Percentiles rank a stretch among this genome's conserved stretches.
Conservation (phyloP, 2,797 vertebrate species). For the Notolepis coatsorum region DNA sequence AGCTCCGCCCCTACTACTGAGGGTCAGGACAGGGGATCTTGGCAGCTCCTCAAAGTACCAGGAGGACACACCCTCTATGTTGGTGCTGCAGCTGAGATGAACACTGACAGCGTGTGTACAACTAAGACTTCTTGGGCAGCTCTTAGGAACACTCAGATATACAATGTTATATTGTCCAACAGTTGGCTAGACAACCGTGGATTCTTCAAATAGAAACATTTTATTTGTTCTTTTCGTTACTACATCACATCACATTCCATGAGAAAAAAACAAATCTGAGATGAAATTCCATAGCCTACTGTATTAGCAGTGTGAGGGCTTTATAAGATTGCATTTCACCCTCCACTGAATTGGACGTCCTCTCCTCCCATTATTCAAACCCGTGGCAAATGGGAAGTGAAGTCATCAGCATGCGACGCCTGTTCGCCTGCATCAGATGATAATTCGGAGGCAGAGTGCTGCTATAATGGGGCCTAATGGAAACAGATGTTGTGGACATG, state of each 20-base stretch:
- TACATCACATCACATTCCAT: constrained; percentile 15
- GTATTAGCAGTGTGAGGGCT: constrained; percentile 49
- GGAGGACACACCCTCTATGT: too few relatives aligned
- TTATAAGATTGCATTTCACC: constrained; percentile 67
- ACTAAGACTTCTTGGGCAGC: constrained; percentile 9
- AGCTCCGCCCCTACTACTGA: too few relatives aligned
- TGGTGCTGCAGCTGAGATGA: too few relatives aligned
- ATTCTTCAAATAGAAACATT: constrained; percentile 26
- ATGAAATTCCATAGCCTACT: constrained; percentile 40
- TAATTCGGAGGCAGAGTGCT: constrained; percentile 58
- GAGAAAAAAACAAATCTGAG: constrained; percentile 39
- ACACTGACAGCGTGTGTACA: too few relatives aligned
- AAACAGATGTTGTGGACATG: constrained; percentile 43
- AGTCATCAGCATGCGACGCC: constrained; percentile 70
- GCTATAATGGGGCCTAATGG: constrained; percentile 52
- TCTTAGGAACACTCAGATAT: neutral
- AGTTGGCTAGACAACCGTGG: constrained; percentile 9
- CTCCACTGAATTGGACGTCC: constrained; percentile 64
- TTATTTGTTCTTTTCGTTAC: neutral
- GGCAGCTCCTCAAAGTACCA: too few relatives aligned
- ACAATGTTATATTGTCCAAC: constrained; percentile 8
- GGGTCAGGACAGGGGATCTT: too few relatives aligned
- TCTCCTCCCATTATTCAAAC: constrained; percentile 59
- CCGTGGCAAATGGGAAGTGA: constrained; percentile 70
- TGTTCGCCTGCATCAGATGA: constrained; percentile 43